Percentiles rank a stretch among this genome's conserved stretches.
phyloP scores from a whole-genome alignment of 2,888 invertebrate species.

The Automeris io region DNA sequence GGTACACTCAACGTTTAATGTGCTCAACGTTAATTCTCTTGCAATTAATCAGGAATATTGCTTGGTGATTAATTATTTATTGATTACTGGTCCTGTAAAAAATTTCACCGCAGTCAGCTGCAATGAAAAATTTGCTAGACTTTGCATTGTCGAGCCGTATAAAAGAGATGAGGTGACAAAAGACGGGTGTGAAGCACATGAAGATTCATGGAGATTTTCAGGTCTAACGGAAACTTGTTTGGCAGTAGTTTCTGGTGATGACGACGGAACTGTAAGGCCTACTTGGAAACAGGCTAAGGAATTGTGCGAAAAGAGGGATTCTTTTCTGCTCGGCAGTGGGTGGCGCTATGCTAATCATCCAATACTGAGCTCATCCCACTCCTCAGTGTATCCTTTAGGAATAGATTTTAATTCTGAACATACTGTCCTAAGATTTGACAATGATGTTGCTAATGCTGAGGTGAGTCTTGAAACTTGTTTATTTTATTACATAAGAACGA shows the following conservation, averaged over 20 bases:
- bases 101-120: slow-evolving; percentile 51
- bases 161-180: slow-evolving; percentile 24
- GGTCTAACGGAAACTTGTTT: slow-evolving; percentile 56
- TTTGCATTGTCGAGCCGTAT: slow-evolving; percentile 56
- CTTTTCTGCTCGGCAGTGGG: slow-evolving; percentile 50
- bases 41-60: slow-evolving; percentile 47
- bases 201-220: slow-evolving; percentile 38
- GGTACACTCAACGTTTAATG: slow-evolving; percentile 34
- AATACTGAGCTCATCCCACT: background rate
- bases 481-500: no score
- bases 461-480: background rate
- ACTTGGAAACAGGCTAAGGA: slow-evolving; percentile 55
- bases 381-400: slow-evolving; percentile 49
- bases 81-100: slow-evolving; percentile 39
- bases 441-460: background rate
- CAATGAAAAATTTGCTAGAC: slow-evolving; percentile 48
- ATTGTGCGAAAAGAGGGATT: slow-evolving; percentile 41
- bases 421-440: slow-evolving; percentile 7
- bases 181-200: slow-evolving; percentile 38
- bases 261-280: slow-evolving; percentile 47
- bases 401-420: slow-evolving; percentile 34
- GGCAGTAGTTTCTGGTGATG: slow-evolving; percentile 30
- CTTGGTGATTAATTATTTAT: slow-evolving; percentile 42
- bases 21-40: slow-evolving; percentile 29
- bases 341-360: slow-evolving; percentile 61